Conservation (phyloP, 30 jellyfish, hydroid and myxozoan genomes). For the Aurelia coerulea region DNA sequence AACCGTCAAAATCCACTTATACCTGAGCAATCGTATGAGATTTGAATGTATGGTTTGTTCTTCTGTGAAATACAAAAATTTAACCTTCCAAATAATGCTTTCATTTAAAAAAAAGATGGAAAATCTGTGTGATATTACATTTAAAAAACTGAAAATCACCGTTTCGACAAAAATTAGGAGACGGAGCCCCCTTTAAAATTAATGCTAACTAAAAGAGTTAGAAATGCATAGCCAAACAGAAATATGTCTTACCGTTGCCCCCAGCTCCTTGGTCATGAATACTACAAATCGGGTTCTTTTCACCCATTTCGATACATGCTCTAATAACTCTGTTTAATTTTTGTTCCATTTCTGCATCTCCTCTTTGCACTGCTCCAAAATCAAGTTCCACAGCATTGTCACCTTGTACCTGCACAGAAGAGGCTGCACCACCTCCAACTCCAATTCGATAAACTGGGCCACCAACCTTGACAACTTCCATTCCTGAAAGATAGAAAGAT, state of each 20-base stretch:
- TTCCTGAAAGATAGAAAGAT: constrained; percentile 44
- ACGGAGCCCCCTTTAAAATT: too few species aligned
- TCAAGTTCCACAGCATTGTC: constrained; percentile 90
- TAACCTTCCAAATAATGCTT: too few species aligned
- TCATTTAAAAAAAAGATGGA: too few species aligned
- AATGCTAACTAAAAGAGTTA: too few species aligned
- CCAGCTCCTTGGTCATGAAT: constrained; percentile 99
- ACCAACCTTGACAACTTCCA: constrained; percentile 94
- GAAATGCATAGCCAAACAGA: too few species aligned
- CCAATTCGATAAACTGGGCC: constrained; percentile 98
- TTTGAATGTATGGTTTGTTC: too few species aligned
- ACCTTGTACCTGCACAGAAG: constrained; percentile 95
- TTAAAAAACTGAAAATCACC: too few species aligned
- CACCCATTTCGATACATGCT: constrained; percentile 88
- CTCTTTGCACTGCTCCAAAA: constrained; percentile 97
- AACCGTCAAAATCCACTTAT: too few species aligned
- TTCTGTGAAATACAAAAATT: too few species aligned
- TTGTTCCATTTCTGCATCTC: constrained; percentile 98
- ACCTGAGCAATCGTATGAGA: too few species aligned
- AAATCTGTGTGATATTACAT: too few species aligned
- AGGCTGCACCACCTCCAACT: constrained; percentile 99
- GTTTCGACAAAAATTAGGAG: too few species aligned
- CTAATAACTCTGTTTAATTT: constrained; percentile 82
- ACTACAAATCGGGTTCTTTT: constrained; percentile 84
- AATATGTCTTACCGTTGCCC: constrained; percentile 77